Conservation (phyloP, 2,113 vertebrate genomes). For the Caracal caracal region DNA sequence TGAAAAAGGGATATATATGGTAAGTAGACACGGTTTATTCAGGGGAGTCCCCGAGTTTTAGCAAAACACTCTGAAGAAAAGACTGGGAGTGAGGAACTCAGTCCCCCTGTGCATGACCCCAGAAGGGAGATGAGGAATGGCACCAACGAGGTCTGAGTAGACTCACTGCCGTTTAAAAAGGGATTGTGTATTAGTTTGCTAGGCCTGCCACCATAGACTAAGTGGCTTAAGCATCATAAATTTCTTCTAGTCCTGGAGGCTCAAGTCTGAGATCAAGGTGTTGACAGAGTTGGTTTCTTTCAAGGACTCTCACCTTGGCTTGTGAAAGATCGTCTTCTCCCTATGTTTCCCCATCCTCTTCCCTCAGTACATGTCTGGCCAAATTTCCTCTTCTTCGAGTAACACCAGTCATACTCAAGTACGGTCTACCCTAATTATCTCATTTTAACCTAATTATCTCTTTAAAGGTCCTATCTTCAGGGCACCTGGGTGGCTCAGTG, state of each 20-base stretch:
- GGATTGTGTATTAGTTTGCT: neutral
- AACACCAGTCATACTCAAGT: neutral
- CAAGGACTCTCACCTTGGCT: neutral
- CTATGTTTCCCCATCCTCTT: neutral
- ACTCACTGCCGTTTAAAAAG: neutral
- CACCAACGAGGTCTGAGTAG: too few relatives aligned
- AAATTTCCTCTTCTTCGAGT: neutral
- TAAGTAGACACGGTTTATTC: neutral
- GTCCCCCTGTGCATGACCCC: accelerated
- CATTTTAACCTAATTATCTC: neutral
- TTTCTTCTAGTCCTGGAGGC: neutral
- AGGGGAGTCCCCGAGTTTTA: neutral
- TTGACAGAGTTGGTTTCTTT: neutral
- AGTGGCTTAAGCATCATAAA: neutral
- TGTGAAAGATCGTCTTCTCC: neutral
- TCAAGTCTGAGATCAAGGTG: neutral
- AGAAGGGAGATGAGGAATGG: too few relatives aligned
- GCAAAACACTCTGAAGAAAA: neutral
- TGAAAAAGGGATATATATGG: neutral
- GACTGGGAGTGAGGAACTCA: neutral
- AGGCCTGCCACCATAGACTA: neutral
- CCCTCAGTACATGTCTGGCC: accelerated
- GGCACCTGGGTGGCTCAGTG: too few relatives aligned
- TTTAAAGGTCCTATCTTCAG: neutral
- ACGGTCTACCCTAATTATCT: neutral